Percentiles rank a stretch among this genome's conserved stretches.
These are phyloP conservation scores for Hemicrepidius hirtus DNA, from an alignment of 2,888 invertebrate genomes.

Conservation along the genomic window DNA sequence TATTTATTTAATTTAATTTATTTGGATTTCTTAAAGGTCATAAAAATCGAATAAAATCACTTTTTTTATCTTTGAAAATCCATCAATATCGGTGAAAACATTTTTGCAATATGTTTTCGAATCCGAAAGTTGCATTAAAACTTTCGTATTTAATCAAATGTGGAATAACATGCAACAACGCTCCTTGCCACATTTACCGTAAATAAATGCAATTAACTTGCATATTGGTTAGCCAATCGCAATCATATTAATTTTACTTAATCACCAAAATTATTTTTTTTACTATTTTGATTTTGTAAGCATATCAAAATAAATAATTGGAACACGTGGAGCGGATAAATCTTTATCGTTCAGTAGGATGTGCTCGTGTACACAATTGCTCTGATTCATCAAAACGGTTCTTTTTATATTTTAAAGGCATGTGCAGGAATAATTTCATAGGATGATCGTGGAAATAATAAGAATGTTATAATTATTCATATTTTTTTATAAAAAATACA, in stretches of 20 bases:
- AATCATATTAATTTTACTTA: no score
- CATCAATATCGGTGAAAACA: no score
- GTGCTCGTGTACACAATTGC: not conserved
- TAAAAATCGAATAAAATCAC: no score
- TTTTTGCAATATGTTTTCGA: not conserved
- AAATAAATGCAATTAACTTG: not conserved
- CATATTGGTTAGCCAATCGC: not conserved
- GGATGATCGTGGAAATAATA: no score
- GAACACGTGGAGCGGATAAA: constrained; percentile 10
- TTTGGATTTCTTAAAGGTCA: no score
- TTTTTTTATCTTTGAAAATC: no score
- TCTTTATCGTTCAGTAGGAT: not conserved
- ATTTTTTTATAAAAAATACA: no score
- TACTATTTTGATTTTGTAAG: no score
- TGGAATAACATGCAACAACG: constrained; percentile 16
- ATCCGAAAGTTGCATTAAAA: constrained; percentile 9
- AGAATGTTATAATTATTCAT: no score
- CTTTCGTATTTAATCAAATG: constrained; percentile 14
- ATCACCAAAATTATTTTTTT: no score
- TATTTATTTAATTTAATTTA: no score
- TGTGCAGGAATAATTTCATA: no score
- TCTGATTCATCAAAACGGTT: not conserved
- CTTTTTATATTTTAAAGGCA: not conserved
- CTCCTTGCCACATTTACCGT: constrained; percentile 23
- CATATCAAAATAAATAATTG: not conserved